Evolutionary conservation across 2,797 vertebrate genomes (phyloP), one percentile per base, ranked within the genome.

Genomic region (Coregonus suidteri): DNA sequence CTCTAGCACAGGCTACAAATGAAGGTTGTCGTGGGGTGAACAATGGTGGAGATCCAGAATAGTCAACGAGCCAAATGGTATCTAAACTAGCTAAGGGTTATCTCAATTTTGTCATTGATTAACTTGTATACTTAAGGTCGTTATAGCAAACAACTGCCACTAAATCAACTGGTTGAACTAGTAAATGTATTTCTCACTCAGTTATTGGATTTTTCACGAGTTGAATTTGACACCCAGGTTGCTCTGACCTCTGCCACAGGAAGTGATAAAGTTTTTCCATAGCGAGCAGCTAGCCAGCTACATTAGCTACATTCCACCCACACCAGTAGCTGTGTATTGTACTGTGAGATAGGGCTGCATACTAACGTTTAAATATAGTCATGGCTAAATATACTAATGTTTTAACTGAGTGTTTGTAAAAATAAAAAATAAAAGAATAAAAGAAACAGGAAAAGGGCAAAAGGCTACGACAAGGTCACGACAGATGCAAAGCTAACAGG

Each of bases 191-290:
- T 75, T 81, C 71, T 51, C 7, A 75, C 67, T n/a, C 15, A 41
- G 4, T 71, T 18, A 71, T 9, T 76, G 4, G 1, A n/a, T 41
- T 53, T 78, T 68, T 73, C 51, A 77, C 56, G 76, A 77, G 75
- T 54, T 4, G 35, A 81, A 65, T 3, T 62, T 30, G 76, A 69
- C 71, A 53, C 31, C 20, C 11, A 74, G 47, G 68, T 79, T 62
- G 85, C 73, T 54, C 35, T 81, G 31, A 84, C 79, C 77, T 77
- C 59, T 69, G 70, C 68, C 70, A 81, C 35, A 52, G 54, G 62
- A 81, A 71, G 65, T 16, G 59, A 15, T 30, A 47, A 73, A 70
- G n/a, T 20, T 13, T 65, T 30, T 62, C 25, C 25, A 66, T 52
- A 14, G 35, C n/a, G 68, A 30, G 7, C 1, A 18, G n/a, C 9